phyloP scores from a whole-genome alignment of 2,888 invertebrate species.

The Thymelicus lineola region DNA sequence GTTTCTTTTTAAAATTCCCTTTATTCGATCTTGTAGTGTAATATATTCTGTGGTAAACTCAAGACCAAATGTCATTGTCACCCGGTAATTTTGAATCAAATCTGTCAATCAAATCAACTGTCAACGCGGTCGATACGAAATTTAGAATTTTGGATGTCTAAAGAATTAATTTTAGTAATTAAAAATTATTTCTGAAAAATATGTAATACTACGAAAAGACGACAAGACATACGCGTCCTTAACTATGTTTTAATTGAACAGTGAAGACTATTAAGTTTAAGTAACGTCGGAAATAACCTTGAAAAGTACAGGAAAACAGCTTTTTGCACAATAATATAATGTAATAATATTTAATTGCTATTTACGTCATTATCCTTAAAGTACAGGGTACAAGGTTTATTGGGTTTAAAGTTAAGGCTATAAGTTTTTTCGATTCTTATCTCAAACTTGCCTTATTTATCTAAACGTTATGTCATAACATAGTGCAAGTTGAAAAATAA shows the following conservation, averaged over 20 bases:
- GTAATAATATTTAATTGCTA: not conserved
- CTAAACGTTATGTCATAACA: slow-evolving; percentile 9
- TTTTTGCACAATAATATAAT: not conserved
- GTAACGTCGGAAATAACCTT: slow-evolving; percentile 8
- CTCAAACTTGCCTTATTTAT: not conserved
- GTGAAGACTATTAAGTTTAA: no score
- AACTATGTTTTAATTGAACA: no score
- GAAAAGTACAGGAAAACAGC: slow-evolving; percentile 8
- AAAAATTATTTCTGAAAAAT: no score
- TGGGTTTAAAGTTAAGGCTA: not conserved
- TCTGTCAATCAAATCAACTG: not conserved
- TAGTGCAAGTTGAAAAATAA: slow-evolving; percentile 17
- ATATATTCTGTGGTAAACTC: not conserved
- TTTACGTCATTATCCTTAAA: slow-evolving; percentile 2
- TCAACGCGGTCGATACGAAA: slow-evolving; percentile 12
- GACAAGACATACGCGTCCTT: no score
- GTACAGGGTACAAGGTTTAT: slow-evolving; percentile 4
- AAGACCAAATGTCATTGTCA: no score
- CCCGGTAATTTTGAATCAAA: no score
- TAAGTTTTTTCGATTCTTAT: not conserved
- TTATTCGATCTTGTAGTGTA: no score
- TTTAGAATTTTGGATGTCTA: not conserved
- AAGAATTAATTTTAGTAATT: not conserved
- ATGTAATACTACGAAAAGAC: no score
- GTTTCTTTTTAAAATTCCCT: no score